Base-by-base conservation (phyloP, 2,888 invertebrate species). In the Kuschelorhynchus macadamiae region DNA sequence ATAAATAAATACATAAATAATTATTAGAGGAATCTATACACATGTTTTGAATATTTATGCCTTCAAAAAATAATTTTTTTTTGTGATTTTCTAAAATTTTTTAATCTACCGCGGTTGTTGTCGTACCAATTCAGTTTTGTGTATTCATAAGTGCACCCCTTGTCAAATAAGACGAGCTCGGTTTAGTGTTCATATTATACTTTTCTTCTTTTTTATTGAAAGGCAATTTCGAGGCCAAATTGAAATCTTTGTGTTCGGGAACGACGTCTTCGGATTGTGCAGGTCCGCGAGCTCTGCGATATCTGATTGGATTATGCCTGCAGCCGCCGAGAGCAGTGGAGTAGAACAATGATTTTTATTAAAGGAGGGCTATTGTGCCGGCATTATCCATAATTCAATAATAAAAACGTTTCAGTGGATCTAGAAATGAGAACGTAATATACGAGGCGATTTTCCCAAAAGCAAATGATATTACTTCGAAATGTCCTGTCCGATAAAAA, bases 191-290 rank as follows among this genome's bases (percentile, higher is more conserved):
- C 81, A 80, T 81, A 81, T 50, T 33, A 32, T 80, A 80, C 79
- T 81, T 81, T 81, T 80, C 80, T 42, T 81, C 78, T 76, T 79
- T 79, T 81, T 81, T 80, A 81, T 81, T 80, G 81, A 81, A 82
- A 83, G 82, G 81, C 82, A 83, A 83, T 83, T 82, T 82, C 82
- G 77, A 77, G 79, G 76, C 82, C 80, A 83, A 83, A 83, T 83
- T 82, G 82, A 83, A 83, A 82, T 83, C 82, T 83, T 83, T 82
- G 81, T 82, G 81, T 81, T 81, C 81, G 79, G 78, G 80, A 81
- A 80, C 81, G 80, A 80, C 77, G 50, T 57, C 60, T 63, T 50
- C 49, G 67, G 67, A 67, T 67, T 57, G 78, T 66, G 62, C 65
- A 49, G 69, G 64, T 64, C 81, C 82, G 78, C 81, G 81, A 80